phyloP scores from a whole-genome alignment of 2,797 vertebrate species.

The Schizopygopsis pylzovi region DNA sequence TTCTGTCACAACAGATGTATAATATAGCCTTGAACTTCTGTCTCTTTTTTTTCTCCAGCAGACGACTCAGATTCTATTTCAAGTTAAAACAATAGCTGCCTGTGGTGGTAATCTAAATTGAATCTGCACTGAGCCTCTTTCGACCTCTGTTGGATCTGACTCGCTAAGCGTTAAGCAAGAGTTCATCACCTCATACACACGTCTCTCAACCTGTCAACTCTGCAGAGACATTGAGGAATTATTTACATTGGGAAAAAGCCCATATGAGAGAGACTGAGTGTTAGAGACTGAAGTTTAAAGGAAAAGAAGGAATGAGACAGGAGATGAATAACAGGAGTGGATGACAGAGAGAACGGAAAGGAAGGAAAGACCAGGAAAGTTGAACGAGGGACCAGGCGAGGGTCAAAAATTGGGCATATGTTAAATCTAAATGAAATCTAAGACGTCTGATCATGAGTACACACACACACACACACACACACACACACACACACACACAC shows the following conservation, averaged over 20 bases:
- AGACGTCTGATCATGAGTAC: neutral
- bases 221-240: constrained; percentile 44
- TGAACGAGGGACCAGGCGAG: neutral
- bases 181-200: constrained; percentile 43
- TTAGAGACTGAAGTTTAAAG: constrained; percentile 22
- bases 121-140: constrained; percentile 46
- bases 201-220: constrained; percentile 51
- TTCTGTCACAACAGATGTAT: constrained; percentile 31
- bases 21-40: constrained; percentile 43
- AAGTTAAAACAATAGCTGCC: constrained; percentile 51
- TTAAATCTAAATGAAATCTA: constrained; percentile 28
- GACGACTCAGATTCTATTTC: constrained; percentile 37
- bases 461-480: neutral
- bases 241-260: constrained; percentile 41
- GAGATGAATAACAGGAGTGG: constrained; percentile 42
- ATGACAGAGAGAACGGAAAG: constrained; percentile 32
- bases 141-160: constrained; percentile 34
- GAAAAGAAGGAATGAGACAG: constrained; percentile 10
- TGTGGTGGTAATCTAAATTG: constrained; percentile 53
- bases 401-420: constrained; percentile 23
- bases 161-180: constrained; percentile 42
- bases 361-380: constrained; percentile 20
- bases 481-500: neutral
- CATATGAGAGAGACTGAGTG: constrained; percentile 9
- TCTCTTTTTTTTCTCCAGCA: constrained; percentile 10